Evolutionary conservation across 2,888 invertebrate genomes (phyloP).

Genomic region (Chymomyza caudatula): DNA sequence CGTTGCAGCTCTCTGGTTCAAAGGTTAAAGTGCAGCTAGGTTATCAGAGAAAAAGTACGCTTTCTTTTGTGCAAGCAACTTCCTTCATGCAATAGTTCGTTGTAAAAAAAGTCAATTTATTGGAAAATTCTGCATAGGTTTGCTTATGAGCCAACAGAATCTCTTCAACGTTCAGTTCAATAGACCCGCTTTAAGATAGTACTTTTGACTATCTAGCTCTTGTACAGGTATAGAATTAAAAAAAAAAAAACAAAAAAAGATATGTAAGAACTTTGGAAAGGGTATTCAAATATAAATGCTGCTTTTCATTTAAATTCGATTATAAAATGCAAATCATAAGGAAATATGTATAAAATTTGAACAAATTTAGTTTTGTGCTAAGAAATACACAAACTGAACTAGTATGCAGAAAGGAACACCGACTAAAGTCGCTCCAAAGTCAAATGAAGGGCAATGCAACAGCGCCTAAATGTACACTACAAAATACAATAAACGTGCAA

Average conservation of each 20-base stretch:
- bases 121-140: too few species aligned
- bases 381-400: conserved; percentile 2
- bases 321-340: not conserved
- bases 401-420: not conserved
- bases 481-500: conserved; percentile 62
- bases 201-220: too few species aligned
- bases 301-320: not conserved
- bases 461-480: conserved; percentile 16
- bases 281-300: not conserved
- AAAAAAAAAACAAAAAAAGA: not conserved
- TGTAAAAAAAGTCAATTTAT: too few species aligned
- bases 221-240: not conserved
- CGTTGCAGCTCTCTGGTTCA: too few species aligned
- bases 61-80: too few species aligned
- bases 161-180: too few species aligned
- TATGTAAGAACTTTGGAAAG: not conserved
- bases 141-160: too few species aligned
- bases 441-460: not conserved
- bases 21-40: too few species aligned
- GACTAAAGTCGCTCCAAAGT: not conserved
- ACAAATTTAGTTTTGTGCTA: not conserved
- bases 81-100: too few species aligned
- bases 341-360: not conserved
- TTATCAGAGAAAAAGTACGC: too few species aligned
- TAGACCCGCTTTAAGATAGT: too few species aligned